Evolutionary conservation across 2,888 invertebrate genomes (phyloP).

Genomic region (Cremastobaeus sp.): DNA sequence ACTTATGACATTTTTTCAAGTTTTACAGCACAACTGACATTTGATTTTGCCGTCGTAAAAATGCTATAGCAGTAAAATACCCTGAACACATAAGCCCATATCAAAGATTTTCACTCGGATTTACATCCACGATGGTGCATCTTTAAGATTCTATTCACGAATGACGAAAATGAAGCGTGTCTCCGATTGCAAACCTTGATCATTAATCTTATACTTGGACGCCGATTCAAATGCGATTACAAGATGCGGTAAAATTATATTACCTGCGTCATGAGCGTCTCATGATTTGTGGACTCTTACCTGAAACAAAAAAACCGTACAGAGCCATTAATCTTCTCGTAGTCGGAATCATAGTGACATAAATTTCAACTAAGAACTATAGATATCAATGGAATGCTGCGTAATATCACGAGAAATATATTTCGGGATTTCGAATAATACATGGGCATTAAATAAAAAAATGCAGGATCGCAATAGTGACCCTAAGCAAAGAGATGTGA

Average conservation of each 20-base stretch:
- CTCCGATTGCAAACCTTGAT: conserved; percentile 53
- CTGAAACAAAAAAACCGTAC: conserved; percentile 57
- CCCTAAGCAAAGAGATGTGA: too few species aligned
- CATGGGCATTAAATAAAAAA: conserved; percentile 5
- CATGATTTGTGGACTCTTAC: conserved; percentile 59
- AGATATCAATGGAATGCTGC: conserved; percentile 40
- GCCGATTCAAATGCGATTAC: conserved; percentile 58
- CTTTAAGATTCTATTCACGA: conserved; percentile 44
- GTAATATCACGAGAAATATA: conserved; percentile 29
- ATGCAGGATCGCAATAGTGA: too few species aligned
- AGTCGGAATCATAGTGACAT: conserved; percentile 28
- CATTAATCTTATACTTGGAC: conserved; percentile 50
- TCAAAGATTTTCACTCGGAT: conserved; percentile 10
- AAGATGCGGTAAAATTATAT: conserved; percentile 56
- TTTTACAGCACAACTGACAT: too few species aligned
- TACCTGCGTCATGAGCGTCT: conserved; percentile 47
- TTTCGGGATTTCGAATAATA: conserved; percentile 41
- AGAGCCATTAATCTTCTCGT: conserved; percentile 46
- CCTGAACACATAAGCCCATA: conserved; percentile 3
- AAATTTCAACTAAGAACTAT: conserved; percentile 52
- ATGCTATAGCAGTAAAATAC: conserved; percentile 1
- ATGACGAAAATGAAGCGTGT: conserved; percentile 50
- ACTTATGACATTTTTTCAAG: too few species aligned
- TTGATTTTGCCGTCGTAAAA: neutral
- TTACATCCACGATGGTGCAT: conserved; percentile 18